Conservation (phyloP, 2,113 vertebrate species). For the Mus pahari region DNA sequence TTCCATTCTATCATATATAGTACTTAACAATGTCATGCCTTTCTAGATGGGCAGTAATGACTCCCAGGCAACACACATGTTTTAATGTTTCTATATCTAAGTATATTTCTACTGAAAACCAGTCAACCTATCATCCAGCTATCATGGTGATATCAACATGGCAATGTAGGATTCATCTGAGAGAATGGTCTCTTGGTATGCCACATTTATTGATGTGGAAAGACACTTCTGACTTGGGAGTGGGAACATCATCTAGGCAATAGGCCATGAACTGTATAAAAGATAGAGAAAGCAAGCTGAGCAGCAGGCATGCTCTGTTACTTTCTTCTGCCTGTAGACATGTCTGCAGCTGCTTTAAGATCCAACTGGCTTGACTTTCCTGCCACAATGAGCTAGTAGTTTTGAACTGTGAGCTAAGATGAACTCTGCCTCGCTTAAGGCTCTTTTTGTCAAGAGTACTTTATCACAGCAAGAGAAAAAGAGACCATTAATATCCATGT, state of each 20-base stretch:
- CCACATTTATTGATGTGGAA: neutral
- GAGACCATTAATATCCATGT: neutral
- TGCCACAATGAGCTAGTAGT: neutral
- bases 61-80: neutral
- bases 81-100: conserved; percentile 7
- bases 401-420: neutral
- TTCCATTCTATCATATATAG: neutral
- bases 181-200: neutral
- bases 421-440: neutral
- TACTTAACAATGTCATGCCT: neutral
- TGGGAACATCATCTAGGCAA: neutral
- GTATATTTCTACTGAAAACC: neutral
- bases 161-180: neutral
- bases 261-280: neutral
- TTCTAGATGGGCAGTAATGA: conserved; percentile 1
- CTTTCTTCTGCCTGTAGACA: neutral
- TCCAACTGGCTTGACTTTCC: too few species aligned
- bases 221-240: neutral
- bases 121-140: neutral
- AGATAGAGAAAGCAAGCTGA: neutral
- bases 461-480: neutral
- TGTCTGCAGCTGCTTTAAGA: too few species aligned
- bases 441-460: neutral
- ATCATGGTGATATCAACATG: neutral
- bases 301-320: neutral